These are phyloP conservation scores for Steinernema hermaphroditum DNA, from an alignment of 2,888 invertebrate species.

Conservation along the genomic window DNA sequence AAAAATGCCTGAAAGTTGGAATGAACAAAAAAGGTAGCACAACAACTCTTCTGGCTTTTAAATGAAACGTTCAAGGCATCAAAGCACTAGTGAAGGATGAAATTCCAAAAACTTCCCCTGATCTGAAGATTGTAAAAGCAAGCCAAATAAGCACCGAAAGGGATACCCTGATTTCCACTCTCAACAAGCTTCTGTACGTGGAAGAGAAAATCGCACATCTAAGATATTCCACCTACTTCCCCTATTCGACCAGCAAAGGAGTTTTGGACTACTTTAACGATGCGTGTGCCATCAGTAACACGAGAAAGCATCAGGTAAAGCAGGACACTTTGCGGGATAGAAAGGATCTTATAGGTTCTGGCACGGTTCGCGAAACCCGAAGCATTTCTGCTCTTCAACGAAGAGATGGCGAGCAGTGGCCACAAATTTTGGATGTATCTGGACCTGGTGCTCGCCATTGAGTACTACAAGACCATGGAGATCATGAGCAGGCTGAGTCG, in stretches of 20 bases:
- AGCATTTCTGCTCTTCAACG: not conserved
- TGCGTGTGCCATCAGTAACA: not conserved
- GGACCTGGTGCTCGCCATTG: not conserved
- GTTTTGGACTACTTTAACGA: not conserved
- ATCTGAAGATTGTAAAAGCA: not conserved
- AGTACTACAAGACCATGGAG: not conserved
- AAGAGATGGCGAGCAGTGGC: not conserved
- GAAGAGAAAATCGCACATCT: not conserved
- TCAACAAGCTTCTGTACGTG: not conserved
- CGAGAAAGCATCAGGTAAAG: not conserved
- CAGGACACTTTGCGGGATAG: not conserved
- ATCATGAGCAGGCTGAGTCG: not conserved
- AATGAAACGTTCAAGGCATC: not conserved
- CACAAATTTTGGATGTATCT: not conserved
- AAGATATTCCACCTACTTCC: not conserved
- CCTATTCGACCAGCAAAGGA: not conserved
- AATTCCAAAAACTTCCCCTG: not conserved
- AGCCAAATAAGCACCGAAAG: not conserved
- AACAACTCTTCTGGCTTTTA: not conserved
- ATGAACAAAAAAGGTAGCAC: not conserved
- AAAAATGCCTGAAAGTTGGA: not conserved
- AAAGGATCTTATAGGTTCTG: not conserved
- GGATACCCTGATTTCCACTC: not conserved
- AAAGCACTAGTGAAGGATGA: no score
- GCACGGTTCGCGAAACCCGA: not conserved